Evolutionary conservation across 2,113 vertebrate species (phyloP), one percentile per base, ranked within the genome.

Genomic region (Malurus melanocephalus): DNA sequence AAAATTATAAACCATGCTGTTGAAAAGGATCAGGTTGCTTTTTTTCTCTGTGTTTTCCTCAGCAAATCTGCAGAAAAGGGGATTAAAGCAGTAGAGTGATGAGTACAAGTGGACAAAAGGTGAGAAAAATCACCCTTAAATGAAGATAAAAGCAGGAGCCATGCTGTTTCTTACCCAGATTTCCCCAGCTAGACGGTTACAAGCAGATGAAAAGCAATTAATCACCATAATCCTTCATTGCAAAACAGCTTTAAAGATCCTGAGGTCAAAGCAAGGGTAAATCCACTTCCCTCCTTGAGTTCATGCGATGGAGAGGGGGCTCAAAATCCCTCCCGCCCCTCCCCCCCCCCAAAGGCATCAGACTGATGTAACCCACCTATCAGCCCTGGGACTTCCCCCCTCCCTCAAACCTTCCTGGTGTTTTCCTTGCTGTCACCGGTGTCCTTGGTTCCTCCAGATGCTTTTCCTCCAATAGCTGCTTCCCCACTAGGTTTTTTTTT

Each of bases 331-430:
- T n/a, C n/a, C n/a, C n/a, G n/a, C n/a, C 10, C 32, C 26, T 8
- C 1, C 45, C 5, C 1, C 1, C 1, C 3, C 46, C 24, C 6
- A 3, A 60, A 62, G 2, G 33, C 4, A 19, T 24, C 21, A 16
- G 35, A 16, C 6, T 26, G 18, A 28, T 21, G 8, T 10, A 45
- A 64, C 16, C 26, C 45, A 5, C 28, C 27, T 4, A 2, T n/a
- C 14, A n/a, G 14, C 5, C 4, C 28, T 20, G 43, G 13, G 24
- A 22, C 24, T 51, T 38, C 11, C 18, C 61, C 61, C 46, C 16
- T 24, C 27, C 19, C 21, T 48, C 35, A 1, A 61, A 80, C 73
- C 82, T 83, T 46, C 71, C 3, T 46, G 4, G 26, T 27, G 26
- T 61, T 72, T 38, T 72, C 48, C 33, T 61, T 24, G 30, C 15